Base-by-base conservation (phyloP, 1,140 invertebrate genomes). In the Euura lappo region DNA sequence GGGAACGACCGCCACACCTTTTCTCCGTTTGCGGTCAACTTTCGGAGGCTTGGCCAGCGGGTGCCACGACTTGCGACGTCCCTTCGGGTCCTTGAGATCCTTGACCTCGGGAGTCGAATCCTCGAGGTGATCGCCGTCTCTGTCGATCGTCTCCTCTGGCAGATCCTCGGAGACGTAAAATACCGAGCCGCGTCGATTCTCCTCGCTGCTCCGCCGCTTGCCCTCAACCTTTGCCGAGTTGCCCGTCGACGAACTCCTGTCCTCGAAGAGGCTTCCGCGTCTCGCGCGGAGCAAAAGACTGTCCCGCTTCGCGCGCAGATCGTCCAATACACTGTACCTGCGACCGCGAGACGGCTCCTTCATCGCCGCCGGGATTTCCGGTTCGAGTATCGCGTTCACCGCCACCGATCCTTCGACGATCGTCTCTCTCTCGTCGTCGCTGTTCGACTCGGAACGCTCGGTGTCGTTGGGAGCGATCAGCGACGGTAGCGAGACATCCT, bases 61-160 rank as follows among this genome's bases (percentile, higher is more conserved):
- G 79, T 95, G 92, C 89, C 94, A 94, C 1, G 94, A 94, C 72
- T 93, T 93, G 10, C 91, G 76, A 0, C 81, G 88, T 67, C 77
- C 86, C 89, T 89, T 89, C 79, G 81, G 28, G 77, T 87, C 78
- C 44, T 79, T 80, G 79, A 75, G 1, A 81, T 78, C 69, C 42
- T 89, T 88, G 70, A 88, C 88, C 64, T 88, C 86, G 6, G 82
- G 82, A 71, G 85, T 83, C n/a, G 80, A 77, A n/a, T 83, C 83
- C 28, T 28, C 28, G 28, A 28, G 28, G 69, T 83, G 80, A 78
- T 77, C 83, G 73, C 85, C 90, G 78, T 66, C 88, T 82, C 71
- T 81, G 72, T 82, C 79, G 66, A 77, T 80, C 68, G 81, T 81
- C 71, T 85, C 84, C 68, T 88, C 85, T 0, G 83, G 70, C 1